Evolutionary conservation across 2,797 vertebrate species (phyloP), one percentile per base, ranked within the genome.

Genomic region (Okamejei kenojei): DNA sequence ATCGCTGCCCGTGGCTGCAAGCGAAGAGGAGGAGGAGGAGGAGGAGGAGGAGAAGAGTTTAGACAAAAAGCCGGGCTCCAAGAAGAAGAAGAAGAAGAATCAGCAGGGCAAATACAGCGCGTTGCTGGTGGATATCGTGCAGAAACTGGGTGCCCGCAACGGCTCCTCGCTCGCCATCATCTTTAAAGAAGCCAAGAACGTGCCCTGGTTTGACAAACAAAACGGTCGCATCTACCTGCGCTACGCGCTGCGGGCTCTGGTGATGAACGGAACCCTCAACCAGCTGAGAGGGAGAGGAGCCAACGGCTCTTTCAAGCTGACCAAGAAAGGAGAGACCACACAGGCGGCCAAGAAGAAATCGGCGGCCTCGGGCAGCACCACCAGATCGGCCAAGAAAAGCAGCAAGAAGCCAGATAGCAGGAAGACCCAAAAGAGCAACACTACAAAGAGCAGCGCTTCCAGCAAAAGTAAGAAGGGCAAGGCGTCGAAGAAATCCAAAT

Each of bases 191-290:
- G 97, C 97, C 93, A 97, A 96, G 94, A 97, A 97, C 93, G 96
- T 96, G 94, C 94, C 96, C 90, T 98, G 97, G 97, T 98, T 98
- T 94, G 97, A 98, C 94, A 97, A 98, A 95, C 97, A 97, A 94
- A 97, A 98, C 93, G 97, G 97, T 4, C 96, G 97, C 94, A 97
- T 96, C 94, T 98, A 98, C 94, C 95, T 98, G 93, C 97, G 97
- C 68, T 97, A 97, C 93, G 97, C 97, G 21, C 96, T 98, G 94
- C 97, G 96, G 94, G 97, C 97, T 0, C 95, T 98, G 94, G 96
- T 98, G 93, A 96, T 97, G 94, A 98, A 98, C 94, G 97, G 97
- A 94, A 97, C 97, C 1, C 95, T 98, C 61, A 96, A 97, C 73
- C 97, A 98, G 94, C 97, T 98, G 93, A 97, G 97, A 94, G 97